These are phyloP conservation scores for Brienomyrus longianalis DNA, from an alignment of 2,113 vertebrate genomes.

Conservation along the genomic window DNA sequence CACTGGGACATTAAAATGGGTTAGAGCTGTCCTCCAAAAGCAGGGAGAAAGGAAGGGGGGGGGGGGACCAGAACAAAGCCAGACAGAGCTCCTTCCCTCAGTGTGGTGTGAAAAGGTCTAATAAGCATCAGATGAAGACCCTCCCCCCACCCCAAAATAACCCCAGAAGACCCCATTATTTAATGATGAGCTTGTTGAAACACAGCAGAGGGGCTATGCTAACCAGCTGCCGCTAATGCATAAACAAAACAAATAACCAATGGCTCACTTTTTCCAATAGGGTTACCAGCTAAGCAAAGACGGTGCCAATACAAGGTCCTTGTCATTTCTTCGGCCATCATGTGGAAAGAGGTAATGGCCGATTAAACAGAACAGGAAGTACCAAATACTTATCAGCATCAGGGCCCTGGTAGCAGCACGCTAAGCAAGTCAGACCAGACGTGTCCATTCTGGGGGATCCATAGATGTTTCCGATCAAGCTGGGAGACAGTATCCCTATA, in stretches of 20 bases:
- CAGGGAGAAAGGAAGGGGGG: not conserved
- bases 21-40: not conserved
- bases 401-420: not conserved
- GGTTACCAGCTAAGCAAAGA: not conserved
- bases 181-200: not conserved
- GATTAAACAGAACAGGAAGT: not conserved
- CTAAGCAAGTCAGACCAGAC: not conserved
- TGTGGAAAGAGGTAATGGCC: not conserved
- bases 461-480: not conserved
- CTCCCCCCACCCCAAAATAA: not conserved
- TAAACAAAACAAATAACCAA: not conserved
- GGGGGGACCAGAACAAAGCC: not conserved
- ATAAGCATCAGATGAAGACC: not conserved
- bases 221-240: not conserved
- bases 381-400: not conserved
- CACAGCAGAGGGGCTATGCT: not conserved
- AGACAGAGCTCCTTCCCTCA: not conserved
- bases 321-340: not conserved
- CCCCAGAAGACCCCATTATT: not conserved
- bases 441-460: not conserved
- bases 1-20: not conserved
- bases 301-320: not conserved
- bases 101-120: not conserved
- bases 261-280: not conserved
- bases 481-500: not conserved